Evolutionary conservation across 1,140 invertebrate species (phyloP), one percentile per base, ranked within the genome.

Genomic region (Drosophila equinoxialis): DNA sequence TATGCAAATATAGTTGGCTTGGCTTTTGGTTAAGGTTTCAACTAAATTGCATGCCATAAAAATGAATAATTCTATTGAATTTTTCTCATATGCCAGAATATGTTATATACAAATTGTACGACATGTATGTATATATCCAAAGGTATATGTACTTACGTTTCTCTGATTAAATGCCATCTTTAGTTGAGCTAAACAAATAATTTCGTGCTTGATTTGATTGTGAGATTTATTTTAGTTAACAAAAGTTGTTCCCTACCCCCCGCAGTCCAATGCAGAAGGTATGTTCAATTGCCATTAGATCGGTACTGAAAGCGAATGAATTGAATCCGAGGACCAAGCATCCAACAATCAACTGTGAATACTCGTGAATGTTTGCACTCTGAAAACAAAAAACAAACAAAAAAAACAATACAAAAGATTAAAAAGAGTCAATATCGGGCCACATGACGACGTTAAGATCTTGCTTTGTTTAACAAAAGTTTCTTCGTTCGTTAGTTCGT

Each of bases 21-120:
- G 51, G 45, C 63, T 59, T 64, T 75, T 77, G 41, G 42, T 77
- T 76, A 33, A 61, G 66, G 33, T 59, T 77, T 69, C 20, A 74
- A 58, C 76, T 77, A 4, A 51, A 51, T 26, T 39, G 57, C 57
- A 59, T 59, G 57, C 33, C 57, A n/a, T 39, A 39, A 37, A 37
- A 20, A 10, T 17, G 14, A 17, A 48, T 48, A 48, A 48, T 48
- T 48, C 14, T 20, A 14, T 20, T 30, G 30, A 6, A 6, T 30
- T 30, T 30, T 6, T 30, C 30, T 30, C 6, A 30, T 30, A 30
- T 30, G 26, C 26, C 26, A 30, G 26, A 30, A 30, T 30, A 0
- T 30, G 10, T 10, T 4, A 35, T 35, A 51, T 51, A 20, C 17
- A 3, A 23, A 23, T 2, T 51, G 7, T 51, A 51, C 42, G 8